Evolutionary conservation across 2,113 vertebrate genomes (phyloP).

Genomic region (Pedionomus torquatus): DNA sequence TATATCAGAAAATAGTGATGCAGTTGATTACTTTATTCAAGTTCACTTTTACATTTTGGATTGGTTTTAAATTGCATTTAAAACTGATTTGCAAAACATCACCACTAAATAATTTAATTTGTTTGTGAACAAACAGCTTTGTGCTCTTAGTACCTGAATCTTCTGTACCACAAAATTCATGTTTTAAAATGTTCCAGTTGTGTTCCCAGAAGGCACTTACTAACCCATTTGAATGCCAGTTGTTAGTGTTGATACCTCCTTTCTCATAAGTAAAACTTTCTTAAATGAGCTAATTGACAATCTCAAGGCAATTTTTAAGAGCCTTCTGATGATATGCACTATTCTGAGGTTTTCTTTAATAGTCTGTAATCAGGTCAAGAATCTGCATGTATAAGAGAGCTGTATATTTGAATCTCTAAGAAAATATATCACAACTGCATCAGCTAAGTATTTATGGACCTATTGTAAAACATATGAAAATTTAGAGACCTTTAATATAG

Average conservation of each 20-base stretch:
- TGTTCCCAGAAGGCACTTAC: slow-evolving; percentile 34
- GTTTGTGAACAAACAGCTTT: neutral
- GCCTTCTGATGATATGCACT: neutral
- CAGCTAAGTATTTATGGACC: neutral
- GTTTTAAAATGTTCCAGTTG: slow-evolving; percentile 5
- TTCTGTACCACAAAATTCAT: neutral
- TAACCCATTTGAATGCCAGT: slow-evolving; percentile 37
- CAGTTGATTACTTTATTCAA: neutral
- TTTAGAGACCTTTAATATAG: neutral
- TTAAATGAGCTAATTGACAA: slow-evolving; percentile 70
- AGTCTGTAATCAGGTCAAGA: slow-evolving; percentile 70
- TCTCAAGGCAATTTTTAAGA: slow-evolving; percentile 57
- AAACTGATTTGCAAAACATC: neutral
- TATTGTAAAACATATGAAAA: neutral
- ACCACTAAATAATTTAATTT: neutral
- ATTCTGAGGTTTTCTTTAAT: slow-evolving; percentile 36
- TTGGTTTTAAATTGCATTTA: neutral
- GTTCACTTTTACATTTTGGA: neutral
- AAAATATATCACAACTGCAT: neutral
- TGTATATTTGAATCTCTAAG: neutral
- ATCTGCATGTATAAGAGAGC: neutral
- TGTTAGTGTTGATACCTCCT: slow-evolving; percentile 16
- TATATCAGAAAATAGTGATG: neutral
- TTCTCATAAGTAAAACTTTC: slow-evolving; percentile 57
- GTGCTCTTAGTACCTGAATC: neutral